Conservation (phyloP, 2,888 invertebrate species). For the Philhelius pedissequus region DNA sequence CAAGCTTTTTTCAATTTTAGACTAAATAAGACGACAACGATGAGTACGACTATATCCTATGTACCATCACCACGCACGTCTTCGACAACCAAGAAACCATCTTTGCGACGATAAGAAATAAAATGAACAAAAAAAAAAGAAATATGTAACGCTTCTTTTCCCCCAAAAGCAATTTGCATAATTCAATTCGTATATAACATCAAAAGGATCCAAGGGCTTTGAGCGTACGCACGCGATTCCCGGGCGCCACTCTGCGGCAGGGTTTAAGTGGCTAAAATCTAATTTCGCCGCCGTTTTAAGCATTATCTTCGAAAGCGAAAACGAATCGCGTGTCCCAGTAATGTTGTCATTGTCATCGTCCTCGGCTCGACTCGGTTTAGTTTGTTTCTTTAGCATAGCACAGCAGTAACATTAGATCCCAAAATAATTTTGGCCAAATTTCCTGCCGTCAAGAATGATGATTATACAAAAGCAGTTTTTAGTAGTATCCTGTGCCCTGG, state of each 20-base stretch:
- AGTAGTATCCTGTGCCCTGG: background rate
- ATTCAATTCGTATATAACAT: conserved; percentile 68
- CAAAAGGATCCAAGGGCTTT: conserved; percentile 60
- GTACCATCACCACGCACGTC: too few relatives aligned
- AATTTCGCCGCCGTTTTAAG: conserved; percentile 66
- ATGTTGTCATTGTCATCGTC: background rate
- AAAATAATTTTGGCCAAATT: conserved; percentile 66
- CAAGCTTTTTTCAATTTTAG: conserved; percentile 57
- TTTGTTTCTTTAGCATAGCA: background rate
- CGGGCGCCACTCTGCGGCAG: conserved; percentile 58
- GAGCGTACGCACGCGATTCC: conserved; percentile 55
- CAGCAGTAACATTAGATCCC: conserved; percentile 49
- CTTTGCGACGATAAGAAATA: background rate
- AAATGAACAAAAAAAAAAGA: background rate
- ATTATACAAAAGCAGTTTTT: conserved; percentile 17
- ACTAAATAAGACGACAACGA: conserved; percentile 48
- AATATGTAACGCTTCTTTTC: conserved; percentile 25
- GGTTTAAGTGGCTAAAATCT: conserved; percentile 68
- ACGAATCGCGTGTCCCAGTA: background rate
- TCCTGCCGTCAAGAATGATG: conserved; percentile 64
- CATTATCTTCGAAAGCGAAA: conserved; percentile 32
- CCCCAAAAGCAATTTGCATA: conserved; percentile 67
- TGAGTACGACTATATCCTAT: too few relatives aligned
- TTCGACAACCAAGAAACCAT: background rate
- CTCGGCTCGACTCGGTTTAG: background rate